Conservation (phyloP, 2,113 vertebrate species). For the Mus pahari region DNA sequence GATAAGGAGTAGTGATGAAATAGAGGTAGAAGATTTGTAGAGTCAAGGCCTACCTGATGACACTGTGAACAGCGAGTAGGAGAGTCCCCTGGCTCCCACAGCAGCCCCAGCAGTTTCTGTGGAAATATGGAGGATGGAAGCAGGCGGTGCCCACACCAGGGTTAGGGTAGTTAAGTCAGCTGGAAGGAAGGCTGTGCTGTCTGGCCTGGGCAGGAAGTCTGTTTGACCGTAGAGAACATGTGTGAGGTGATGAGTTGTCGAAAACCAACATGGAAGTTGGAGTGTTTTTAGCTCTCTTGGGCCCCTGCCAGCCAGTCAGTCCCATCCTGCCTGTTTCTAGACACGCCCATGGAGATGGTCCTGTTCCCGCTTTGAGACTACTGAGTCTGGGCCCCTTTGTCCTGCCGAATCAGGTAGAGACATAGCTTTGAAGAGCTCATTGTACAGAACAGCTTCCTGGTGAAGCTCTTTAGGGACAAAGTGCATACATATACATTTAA, state of each 20-base stretch:
- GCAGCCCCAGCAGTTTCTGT: not conserved
- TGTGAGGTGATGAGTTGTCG: not conserved
- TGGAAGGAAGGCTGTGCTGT: not conserved
- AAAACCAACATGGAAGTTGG: not conserved
- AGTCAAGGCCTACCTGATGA: not conserved
- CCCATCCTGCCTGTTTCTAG: not conserved
- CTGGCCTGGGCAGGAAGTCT: not conserved
- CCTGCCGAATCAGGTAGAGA: not conserved
- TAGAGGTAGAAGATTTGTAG: not conserved
- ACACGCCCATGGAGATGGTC: not conserved
- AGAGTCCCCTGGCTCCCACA: not conserved
- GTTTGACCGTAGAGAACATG: not conserved
- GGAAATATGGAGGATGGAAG: not conserved
- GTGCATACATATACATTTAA: not conserved
- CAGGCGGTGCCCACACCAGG: not conserved
- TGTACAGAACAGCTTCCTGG: not conserved
- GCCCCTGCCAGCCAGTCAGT: not conserved
- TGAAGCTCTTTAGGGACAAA: constrained; percentile 15
- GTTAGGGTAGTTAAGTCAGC: too few relatives aligned
- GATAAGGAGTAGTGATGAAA: not conserved
- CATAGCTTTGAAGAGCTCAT: not conserved
- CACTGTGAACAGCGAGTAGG: not conserved
- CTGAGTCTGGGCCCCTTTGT: not conserved
- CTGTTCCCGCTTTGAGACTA: not conserved
- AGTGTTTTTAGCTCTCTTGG: constrained; percentile 10